Percentiles rank a stretch among this genome's conserved stretches.
phyloP scores from a whole-genome alignment of 2,113 vertebrate species.

The Rhinolophus sinicus region DNA sequence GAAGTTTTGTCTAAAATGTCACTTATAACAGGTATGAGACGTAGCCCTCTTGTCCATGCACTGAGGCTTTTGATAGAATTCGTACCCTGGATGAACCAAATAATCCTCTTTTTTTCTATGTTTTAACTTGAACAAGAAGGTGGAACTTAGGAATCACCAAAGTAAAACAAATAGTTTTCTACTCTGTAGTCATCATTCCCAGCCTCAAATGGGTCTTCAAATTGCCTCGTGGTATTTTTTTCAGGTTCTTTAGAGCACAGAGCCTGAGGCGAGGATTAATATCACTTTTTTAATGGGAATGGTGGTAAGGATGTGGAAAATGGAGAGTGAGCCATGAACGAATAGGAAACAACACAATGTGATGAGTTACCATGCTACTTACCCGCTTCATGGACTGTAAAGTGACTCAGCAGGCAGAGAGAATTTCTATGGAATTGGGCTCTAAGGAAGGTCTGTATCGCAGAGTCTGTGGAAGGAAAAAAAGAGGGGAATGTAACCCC shows the following conservation, averaged over 20 bases:
- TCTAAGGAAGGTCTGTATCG: neutral
- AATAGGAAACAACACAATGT: neutral
- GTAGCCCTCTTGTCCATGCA: neutral
- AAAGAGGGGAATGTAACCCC: neutral
- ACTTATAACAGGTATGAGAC: neutral
- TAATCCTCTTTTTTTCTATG: neutral
- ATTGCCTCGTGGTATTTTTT: neutral
- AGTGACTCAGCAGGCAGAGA: neutral
- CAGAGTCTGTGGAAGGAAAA: neutral
- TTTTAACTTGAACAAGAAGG: neutral
- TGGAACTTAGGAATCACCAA: neutral
- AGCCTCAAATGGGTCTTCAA: neutral
- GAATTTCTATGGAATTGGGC: neutral
- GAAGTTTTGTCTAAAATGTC: neutral
- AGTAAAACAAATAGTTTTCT: neutral
- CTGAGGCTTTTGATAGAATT: slow-evolving; percentile 11
- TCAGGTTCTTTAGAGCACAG: neutral
- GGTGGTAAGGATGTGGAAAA: neutral
- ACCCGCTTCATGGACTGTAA: neutral
- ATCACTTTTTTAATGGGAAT: neutral
- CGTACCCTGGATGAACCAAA: neutral
- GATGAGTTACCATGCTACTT: neutral
- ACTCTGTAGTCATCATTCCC: neutral
- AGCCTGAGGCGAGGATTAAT: neutral
- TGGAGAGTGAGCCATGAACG: neutral